Conservation (phyloP, 2,797 vertebrate species). For the Paguma larvata region DNA sequence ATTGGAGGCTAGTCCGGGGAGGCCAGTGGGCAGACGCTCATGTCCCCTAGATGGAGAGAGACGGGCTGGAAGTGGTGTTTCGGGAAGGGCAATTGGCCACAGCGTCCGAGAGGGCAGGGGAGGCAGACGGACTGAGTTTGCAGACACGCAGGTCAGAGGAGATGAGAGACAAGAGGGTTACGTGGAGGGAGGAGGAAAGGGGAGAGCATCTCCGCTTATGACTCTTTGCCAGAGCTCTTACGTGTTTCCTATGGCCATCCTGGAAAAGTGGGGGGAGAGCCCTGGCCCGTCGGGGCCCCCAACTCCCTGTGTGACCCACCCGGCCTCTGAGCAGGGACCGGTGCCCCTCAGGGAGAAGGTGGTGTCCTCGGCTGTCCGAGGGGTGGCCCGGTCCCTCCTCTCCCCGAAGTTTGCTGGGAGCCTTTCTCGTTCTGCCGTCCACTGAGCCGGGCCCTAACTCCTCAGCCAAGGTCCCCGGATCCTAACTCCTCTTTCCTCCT, state of each 20-base stretch:
- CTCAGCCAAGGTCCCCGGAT: not conserved
- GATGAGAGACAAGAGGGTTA: rapidly evolving
- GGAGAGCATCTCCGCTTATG: not conserved
- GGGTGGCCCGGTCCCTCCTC: not conserved
- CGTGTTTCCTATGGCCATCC: not conserved
- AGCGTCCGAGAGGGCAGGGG: rapidly evolving
- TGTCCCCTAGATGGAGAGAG: not conserved
- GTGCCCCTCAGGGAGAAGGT: not conserved
- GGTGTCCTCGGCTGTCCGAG: not conserved
- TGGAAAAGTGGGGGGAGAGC: not conserved
- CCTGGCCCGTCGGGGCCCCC: not conserved
- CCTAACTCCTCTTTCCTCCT: not conserved
- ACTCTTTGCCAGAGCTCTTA: not conserved
- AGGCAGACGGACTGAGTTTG: rapidly evolving
- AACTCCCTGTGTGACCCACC: not conserved
- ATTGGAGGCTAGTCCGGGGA: not conserved
- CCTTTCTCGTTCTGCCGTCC: not conserved
- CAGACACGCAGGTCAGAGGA: not conserved
- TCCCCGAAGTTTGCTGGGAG: not conserved
- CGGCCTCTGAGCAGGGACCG: not conserved
- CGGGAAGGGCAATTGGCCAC: not conserved
- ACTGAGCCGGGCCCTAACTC: not conserved
- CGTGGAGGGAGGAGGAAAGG: not conserved
- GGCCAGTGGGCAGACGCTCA: not conserved
- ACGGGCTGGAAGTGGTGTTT: not conserved